Conservation (phyloP, 23 tunicate species). For the Styela clava region DNA sequence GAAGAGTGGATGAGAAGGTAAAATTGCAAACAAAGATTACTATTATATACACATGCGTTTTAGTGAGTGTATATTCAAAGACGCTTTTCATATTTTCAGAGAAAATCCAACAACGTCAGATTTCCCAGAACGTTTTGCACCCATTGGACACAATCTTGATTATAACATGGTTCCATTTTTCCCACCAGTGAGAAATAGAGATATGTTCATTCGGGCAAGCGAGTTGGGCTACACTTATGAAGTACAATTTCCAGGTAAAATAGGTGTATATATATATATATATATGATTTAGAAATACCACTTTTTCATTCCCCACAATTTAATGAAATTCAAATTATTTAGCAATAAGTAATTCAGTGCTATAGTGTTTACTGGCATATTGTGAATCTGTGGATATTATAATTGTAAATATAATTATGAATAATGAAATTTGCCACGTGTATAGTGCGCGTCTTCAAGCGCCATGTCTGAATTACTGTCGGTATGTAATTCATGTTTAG, state of each 20-base stretch:
- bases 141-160: conserved; percentile 83
- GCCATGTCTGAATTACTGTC: too few species aligned
- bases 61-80: neutral
- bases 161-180: conserved; percentile 93
- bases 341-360: too few species aligned
- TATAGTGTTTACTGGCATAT: too few species aligned
- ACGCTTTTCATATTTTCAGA: too few species aligned
- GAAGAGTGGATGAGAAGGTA: conserved; percentile 90
- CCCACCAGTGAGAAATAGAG: conserved; percentile 77
- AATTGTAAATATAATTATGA: too few species aligned
- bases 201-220: conserved; percentile 66
- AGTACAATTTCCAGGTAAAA: conserved; percentile 59
- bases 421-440: too few species aligned
- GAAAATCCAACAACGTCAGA: conserved; percentile 40
- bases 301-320: too few species aligned
- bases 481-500: too few species aligned
- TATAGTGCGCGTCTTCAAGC: too few species aligned
- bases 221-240: conserved; percentile 83
- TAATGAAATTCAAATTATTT: too few species aligned
- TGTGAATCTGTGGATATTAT: too few species aligned
- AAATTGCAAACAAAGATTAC: neutral
- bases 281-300: conserved; percentile 3
- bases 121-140: conserved; percentile 62
- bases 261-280: neutral
- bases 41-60: neutral